phyloP scores from a whole-genome alignment of 2,888 invertebrate species.

The Phymatocera aterrima region DNA sequence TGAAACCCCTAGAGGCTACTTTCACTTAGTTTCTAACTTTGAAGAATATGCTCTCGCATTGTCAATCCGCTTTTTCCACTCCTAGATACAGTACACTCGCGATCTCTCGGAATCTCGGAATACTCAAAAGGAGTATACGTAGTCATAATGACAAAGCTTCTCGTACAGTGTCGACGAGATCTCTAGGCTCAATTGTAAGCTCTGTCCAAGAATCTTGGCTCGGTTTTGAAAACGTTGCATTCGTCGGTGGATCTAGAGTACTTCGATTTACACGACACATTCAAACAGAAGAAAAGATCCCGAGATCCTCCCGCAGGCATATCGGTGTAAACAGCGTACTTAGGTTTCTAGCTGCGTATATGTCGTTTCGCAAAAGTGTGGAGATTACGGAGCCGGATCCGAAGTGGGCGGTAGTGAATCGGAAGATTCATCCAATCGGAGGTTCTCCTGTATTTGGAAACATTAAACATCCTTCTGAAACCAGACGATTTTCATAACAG shows the following conservation, averaged over 20 bases:
- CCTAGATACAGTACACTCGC: not conserved
- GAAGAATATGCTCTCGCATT: not conserved
- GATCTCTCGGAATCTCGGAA: not conserved
- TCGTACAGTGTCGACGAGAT: not conserved
- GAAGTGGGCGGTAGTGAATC: not conserved
- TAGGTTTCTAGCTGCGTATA: not conserved
- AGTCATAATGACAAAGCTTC: not conserved
- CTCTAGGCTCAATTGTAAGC: not conserved
- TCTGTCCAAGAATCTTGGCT: not conserved
- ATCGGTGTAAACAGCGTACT: not conserved
- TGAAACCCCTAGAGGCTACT: not conserved
- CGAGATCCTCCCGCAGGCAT: not conserved
- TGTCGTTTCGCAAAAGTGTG: not conserved
- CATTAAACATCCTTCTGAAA: not conserved
- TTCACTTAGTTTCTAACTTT: not conserved
- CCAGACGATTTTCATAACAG: not conserved
- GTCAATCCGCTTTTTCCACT: not conserved
- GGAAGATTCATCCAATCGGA: not conserved
- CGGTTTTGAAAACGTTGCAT: constrained; percentile 1
- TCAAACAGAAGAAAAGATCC: not conserved
- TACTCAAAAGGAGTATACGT: not conserved
- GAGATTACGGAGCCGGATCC: not conserved
- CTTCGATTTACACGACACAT: not conserved
- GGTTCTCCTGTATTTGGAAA: not conserved
- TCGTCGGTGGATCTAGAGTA: not conserved